Evolutionary conservation across 2,888 invertebrate genomes (phyloP), one percentile per base, ranked within the genome.

Genomic region (Pristionchus entomophagus): DNA sequence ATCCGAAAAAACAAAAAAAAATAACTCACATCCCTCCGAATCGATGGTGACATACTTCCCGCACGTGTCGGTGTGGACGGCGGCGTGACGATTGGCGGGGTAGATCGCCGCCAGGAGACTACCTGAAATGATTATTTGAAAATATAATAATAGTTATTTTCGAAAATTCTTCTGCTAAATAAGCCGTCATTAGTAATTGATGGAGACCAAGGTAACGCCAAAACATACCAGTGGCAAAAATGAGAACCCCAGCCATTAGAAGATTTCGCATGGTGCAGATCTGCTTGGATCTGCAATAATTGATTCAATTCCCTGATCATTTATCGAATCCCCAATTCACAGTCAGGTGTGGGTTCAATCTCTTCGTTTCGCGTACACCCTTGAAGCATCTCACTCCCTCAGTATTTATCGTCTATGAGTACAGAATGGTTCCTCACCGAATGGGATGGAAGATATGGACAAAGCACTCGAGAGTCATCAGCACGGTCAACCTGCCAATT

Each of bases 381-480:
- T n/a, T n/a, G n/a, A n/a, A n/a, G n/a, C n/a, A n/a, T n/a, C n/a
- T n/a, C n/a, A n/a, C n/a, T n/a, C n/a, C n/a, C n/a, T n/a, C n/a
- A n/a, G n/a, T n/a, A n/a, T n/a, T n/a, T n/a, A n/a, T n/a, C n/a
- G n/a, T n/a, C n/a, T n/a, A n/a, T 56, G 56, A 56, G 5, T 10
- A 45, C 5, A 56, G 56, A 5, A 5, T 56, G 56, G 5, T 56
- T 19, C 14, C 73, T 73, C 41, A 73, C 73, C 90, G 88, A 29
- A 88, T 87, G 1, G 92, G 92, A 80, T 90, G 89, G 84, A 92
- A 91, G 35, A 92, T 89, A 86, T 92, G 92, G 14, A 92, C 84
- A 86, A 91, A 92, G 78, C 92, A 91, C 65, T 92, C 92, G 53
- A 89, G 89, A 8, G 91, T 92, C 91, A 91, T 92, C 77, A 91